Conservation (phyloP, 2,888 invertebrate genomes). For the Melanotus villosus region DNA sequence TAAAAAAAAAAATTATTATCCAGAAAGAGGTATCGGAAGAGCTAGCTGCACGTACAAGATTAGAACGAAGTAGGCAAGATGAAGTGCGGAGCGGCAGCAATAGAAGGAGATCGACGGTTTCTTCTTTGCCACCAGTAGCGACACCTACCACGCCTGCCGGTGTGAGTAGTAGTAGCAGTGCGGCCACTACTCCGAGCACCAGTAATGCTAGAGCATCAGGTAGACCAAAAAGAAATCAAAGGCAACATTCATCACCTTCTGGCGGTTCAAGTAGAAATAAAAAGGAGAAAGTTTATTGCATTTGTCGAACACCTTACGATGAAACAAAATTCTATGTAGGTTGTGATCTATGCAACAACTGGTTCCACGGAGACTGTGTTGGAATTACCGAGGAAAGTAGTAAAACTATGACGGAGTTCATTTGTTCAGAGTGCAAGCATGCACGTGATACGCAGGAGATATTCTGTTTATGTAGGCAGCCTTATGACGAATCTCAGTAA, state of each 20-base stretch:
- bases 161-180: slow-evolving; percentile 29
- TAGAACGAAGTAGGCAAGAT: slow-evolving; percentile 76
- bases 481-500: slow-evolving; percentile 97
- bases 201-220: slow-evolving; percentile 46
- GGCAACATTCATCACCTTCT: slow-evolving; percentile 45
- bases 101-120: slow-evolving; percentile 70
- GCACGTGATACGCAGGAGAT: slow-evolving; percentile 92
- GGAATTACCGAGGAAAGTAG: slow-evolving; percentile 94
- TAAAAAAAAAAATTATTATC: no score
- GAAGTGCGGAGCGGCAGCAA: slow-evolving; percentile 74
- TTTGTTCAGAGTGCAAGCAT: slow-evolving; percentile 88
- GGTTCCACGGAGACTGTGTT: slow-evolving; percentile 99
- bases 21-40: slow-evolving; percentile 84
- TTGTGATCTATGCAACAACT: slow-evolving; percentile 97
- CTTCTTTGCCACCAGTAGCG: slow-evolving; percentile 60
- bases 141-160: slow-evolving; percentile 24
- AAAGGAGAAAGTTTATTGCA: slow-evolving; percentile 89
- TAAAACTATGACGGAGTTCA: slow-evolving; percentile 90
- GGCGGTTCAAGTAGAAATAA: slow-evolving; percentile 59
- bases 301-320: slow-evolving; percentile 95
- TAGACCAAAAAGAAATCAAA: slow-evolving; percentile 63
- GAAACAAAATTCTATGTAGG: slow-evolving; percentile 98
- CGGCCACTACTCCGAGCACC: slow-evolving; percentile 15
- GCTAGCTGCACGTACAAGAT: slow-evolving; percentile 78
- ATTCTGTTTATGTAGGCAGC: slow-evolving; percentile 96